These are phyloP conservation scores for Cepaea hortensis DNA, from an alignment of 2,888 invertebrate species.

Conservation along the genomic window DNA sequence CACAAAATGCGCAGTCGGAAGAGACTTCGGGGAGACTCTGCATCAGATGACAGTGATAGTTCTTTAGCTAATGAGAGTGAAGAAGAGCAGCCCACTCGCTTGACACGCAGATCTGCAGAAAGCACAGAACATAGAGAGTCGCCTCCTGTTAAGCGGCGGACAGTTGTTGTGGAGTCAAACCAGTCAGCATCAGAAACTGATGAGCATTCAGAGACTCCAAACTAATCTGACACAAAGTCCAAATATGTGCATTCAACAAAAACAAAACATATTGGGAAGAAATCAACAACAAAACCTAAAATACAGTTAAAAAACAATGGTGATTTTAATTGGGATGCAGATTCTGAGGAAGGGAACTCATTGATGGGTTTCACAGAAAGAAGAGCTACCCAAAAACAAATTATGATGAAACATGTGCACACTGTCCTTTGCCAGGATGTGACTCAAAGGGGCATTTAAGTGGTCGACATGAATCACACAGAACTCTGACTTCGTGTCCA, in stretches of 20 bases:
- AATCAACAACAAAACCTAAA: slow-evolving; percentile 26
- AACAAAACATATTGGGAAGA: slow-evolving; percentile 37
- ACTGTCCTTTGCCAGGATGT: slow-evolving; percentile 87
- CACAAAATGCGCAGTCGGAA: too few species aligned
- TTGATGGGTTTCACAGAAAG: slow-evolving; percentile 58
- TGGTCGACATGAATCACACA: slow-evolving; percentile 87
- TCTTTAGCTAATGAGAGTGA: slow-evolving; percentile 50
- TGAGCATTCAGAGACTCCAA: slow-evolving; percentile 33
- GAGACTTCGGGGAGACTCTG: slow-evolving; percentile 43
- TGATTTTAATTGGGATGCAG: slow-evolving; percentile 50
- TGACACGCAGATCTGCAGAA: slow-evolving; percentile 52
- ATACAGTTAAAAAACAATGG: slow-evolving; percentile 17
- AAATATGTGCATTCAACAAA: slow-evolving; percentile 30
- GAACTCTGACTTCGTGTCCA: slow-evolving; percentile 93
- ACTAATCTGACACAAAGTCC: slow-evolving; percentile 20
- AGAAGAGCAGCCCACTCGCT: slow-evolving; percentile 46
- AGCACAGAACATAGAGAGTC: slow-evolving; percentile 14
- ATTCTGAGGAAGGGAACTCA: slow-evolving; percentile 51
- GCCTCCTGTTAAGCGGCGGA: slow-evolving; percentile 43
- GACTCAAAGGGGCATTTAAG: slow-evolving; percentile 92
- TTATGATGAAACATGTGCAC: slow-evolving; percentile 68
- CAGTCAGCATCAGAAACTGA: slow-evolving; percentile 51
- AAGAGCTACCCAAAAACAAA: slow-evolving; percentile 65
- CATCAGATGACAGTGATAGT: slow-evolving; percentile 51
- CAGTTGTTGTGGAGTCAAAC: slow-evolving; percentile 34